Base-by-base conservation (phyloP, 2,888 invertebrate species). In the Macrosiphum euphorbiae region DNA sequence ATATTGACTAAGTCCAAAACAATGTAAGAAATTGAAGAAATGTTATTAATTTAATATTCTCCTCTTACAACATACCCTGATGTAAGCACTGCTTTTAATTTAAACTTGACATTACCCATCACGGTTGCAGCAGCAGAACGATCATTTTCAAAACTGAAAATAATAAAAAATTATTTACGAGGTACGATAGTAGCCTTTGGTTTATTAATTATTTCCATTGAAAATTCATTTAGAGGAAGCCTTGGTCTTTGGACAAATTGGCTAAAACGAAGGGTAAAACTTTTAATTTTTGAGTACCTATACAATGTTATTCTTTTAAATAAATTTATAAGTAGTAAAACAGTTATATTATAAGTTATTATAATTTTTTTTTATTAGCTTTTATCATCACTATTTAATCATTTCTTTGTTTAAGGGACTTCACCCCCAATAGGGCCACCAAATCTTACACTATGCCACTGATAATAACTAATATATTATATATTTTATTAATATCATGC, bases 101-200 rank as follows among this genome's bases (percentile, higher is more conserved):
- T 78, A 78, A 35, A 78, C 78, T 78, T 78, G 35, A 78, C 78
- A 41, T 78, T 78, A 78, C 35, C 35, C 78, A 78, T 78, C 78
- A 78, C 0, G 35, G 78, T 8, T 35, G 78, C 35, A 78, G 78
- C 78, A 78, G 78, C 35, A 78, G 35, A 78, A 78, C 8, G 78
- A 78, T 78, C 78, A 78, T 78, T 78, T 8, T 78, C 78, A 78
- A 78, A 78, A 78, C 78, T 78, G 78, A 78, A 78, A 78, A 78
- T 78, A 78, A 78, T 78, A 78, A 78, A 67, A 78, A 35, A 78
- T 78, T 78, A 78, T 78, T 78, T 78, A 35, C 35, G 35, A 35
- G 20, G 20, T 78, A 67, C 5, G 7, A 78, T 78, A 20, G 35
- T 20, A 35, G 78, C 35, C 78, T 78, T 20, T 20, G 35, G 35